Evolutionary conservation across 2,888 invertebrate species (phyloP).

Genomic region (Lacanobia oleracea): DNA sequence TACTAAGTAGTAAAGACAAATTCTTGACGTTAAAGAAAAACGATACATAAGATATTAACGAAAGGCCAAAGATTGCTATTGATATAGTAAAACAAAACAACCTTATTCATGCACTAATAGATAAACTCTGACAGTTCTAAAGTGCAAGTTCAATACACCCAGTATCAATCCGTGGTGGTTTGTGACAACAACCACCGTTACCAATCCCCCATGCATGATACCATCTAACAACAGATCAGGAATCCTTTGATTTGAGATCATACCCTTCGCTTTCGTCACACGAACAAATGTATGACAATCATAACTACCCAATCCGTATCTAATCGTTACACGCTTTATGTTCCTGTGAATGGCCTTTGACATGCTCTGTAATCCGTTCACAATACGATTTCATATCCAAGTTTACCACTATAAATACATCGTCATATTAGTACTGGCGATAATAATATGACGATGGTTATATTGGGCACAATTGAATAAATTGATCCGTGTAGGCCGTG

Average conservation of each 20-base stretch:
- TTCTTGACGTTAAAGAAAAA: neutral
- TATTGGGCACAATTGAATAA: conserved; percentile 49
- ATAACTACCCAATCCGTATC: conserved; percentile 61
- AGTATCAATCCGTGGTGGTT: neutral
- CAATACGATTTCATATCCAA: conserved; percentile 61
- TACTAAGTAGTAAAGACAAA: too few relatives aligned
- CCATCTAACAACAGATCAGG: conserved; percentile 37
- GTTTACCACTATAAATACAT: conserved; percentile 47
- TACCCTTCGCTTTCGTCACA: conserved; percentile 40
- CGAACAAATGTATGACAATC: conserved; percentile 51
- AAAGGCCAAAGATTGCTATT: neutral
- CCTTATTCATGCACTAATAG: neutral
- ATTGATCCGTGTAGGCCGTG: conserved; percentile 25
- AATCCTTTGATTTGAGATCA: conserved; percentile 46
- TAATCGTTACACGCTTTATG: conserved; percentile 60
- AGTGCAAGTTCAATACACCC: neutral
- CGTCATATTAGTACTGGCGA: conserved; percentile 27
- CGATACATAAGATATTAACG: neutral
- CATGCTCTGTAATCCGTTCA: conserved; percentile 62
- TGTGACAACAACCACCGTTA: conserved; percentile 8
- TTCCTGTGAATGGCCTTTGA: conserved; percentile 59
- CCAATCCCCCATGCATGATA: conserved; percentile 11
- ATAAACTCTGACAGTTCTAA: neutral
- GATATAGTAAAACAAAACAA: neutral
- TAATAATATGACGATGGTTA: conserved; percentile 22